Base-by-base conservation (phyloP, 2,888 invertebrate species). In the Drosophila vallismaia region DNA sequence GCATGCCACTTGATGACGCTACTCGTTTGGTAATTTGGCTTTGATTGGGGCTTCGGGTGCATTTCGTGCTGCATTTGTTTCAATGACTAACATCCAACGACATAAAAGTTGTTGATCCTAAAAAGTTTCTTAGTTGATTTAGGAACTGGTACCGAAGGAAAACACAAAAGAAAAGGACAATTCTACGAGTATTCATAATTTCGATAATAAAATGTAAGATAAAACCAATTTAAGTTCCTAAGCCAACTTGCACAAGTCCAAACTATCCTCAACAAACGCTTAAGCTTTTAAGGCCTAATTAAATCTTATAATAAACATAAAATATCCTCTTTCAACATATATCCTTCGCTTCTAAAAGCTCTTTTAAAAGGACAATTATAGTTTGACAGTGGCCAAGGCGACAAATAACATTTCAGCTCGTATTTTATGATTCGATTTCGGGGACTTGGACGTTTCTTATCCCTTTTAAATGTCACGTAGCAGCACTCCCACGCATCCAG, bases 61-160 rank as follows among this genome's bases (percentile, higher is more conserved):
- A 86, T 83, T 83, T 86, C 77, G 68, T 73, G 82, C 82, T 81
- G 87, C 87, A 87, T 85, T 83, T 87, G 82, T 87, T 83, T 83
- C 86, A 87, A 87, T 87, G 82, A 87, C 71, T 60, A 55, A 62
- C 63, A 62, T 45, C 60, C 51, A 42, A 42, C 48, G 49, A 31
- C 49, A 54, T 51, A 46, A 66, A 71, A 57, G 66, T 52, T 36
- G 48, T 29, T 9, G 45, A 31, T 14, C 12, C 31, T 12, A 29
- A 56, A 46, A 56, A 60, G 40, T 33, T 28, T 19, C 3, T 44
- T 40, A 14, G 31, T 42, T 12, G 56, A 57, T 45, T 63, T 50
- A 71, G 45, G 49, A 66, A 40, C 38, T 5, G 6, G 6, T 6
- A 19, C 10, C 4, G 7, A 19, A 28, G 6, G 4, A 6, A 38